These are phyloP conservation scores for Heliopora coerulea DNA, from an alignment of 92 coral and sea anemone genomes.

Conservation along the genomic window DNA sequence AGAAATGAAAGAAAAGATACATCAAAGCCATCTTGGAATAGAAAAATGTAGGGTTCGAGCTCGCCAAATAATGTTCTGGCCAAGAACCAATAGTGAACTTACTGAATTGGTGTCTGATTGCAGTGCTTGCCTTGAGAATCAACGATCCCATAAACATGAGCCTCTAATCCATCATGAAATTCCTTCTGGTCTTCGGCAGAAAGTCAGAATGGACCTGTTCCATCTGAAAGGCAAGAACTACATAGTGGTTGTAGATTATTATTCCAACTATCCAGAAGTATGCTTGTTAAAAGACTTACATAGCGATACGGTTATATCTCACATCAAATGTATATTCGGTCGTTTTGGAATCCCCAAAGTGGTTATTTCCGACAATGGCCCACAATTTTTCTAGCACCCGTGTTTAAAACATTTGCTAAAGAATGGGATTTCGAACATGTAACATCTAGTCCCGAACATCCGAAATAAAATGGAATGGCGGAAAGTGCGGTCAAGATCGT, in stretches of 20 bases:
- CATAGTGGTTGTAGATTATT: slow-evolving; percentile 28
- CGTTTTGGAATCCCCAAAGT: slow-evolving; percentile 19
- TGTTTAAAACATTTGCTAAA: slow-evolving; percentile 21
- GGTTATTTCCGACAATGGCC: slow-evolving; percentile 37
- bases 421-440: slow-evolving; percentile 27
- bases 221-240: slow-evolving; percentile 47
- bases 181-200: no score
- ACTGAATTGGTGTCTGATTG: slow-evolving; percentile 49
- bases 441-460: slow-evolving; percentile 37
- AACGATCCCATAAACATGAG: slow-evolving; percentile 46
- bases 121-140: slow-evolving; percentile 43
- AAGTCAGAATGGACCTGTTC: slow-evolving; percentile 42
- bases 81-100: slow-evolving; percentile 49
- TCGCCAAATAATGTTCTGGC: slow-evolving; percentile 53
- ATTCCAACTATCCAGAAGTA: slow-evolving; percentile 37
- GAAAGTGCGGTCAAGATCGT: slow-evolving; percentile 15
- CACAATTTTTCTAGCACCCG: slow-evolving; percentile 32
- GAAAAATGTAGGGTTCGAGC: slow-evolving; percentile 54
- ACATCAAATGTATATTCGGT: slow-evolving; percentile 24
- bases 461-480: slow-evolving; percentile 36
- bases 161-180: slow-evolving; percentile 52
- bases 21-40: slow-evolving; percentile 56
- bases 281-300: not conserved
- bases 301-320: not conserved
- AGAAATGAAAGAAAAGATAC: slow-evolving; percentile 54